A percentile compares a stretch with the other conserved stretches of the same genome.
phyloP scores from a whole-genome alignment of 2,888 invertebrate species.

The Abscondita cerata region DNA sequence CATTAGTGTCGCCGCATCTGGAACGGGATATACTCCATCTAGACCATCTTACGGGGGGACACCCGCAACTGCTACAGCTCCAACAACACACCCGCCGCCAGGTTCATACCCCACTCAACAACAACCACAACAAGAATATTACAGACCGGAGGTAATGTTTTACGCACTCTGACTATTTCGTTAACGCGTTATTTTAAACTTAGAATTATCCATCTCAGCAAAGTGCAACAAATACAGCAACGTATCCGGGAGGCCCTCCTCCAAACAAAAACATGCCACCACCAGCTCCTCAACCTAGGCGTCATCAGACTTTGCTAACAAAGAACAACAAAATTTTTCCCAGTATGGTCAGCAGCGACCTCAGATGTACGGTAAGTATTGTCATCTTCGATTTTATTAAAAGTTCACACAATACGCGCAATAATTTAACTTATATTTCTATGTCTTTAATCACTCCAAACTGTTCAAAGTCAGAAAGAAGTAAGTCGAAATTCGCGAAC shows the following conservation, averaged over 20 bases:
- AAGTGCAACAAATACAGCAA: slow-evolving; percentile 51
- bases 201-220: slow-evolving; percentile 47
- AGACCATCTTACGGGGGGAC: slow-evolving; percentile 55
- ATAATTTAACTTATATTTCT: no score
- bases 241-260: slow-evolving; percentile 58
- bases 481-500: no score
- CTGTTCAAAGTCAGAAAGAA: no score
- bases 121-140: slow-evolving; percentile 66
- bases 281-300: slow-evolving; percentile 73
- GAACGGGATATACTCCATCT: slow-evolving; percentile 49
- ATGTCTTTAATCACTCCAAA: no score
- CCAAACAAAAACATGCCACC: slow-evolving; percentile 67
- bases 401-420: no score
- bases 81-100: slow-evolving; percentile 61
- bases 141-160: slow-evolving; percentile 59
- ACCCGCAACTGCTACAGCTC: slow-evolving; percentile 44
- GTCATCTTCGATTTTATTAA: no score
- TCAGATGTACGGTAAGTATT: slow-evolving; percentile 70
- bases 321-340: slow-evolving; percentile 73
- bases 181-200: slow-evolving; percentile 14
- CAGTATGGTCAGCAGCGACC: slow-evolving; percentile 71
- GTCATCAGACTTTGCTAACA: slow-evolving; percentile 80
- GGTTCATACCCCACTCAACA: slow-evolving; percentile 62
- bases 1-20: slow-evolving; percentile 45
- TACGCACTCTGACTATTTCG: background rate